Conservation (phyloP, 2,797 vertebrate genomes). For the Chelmon rostratus region DNA sequence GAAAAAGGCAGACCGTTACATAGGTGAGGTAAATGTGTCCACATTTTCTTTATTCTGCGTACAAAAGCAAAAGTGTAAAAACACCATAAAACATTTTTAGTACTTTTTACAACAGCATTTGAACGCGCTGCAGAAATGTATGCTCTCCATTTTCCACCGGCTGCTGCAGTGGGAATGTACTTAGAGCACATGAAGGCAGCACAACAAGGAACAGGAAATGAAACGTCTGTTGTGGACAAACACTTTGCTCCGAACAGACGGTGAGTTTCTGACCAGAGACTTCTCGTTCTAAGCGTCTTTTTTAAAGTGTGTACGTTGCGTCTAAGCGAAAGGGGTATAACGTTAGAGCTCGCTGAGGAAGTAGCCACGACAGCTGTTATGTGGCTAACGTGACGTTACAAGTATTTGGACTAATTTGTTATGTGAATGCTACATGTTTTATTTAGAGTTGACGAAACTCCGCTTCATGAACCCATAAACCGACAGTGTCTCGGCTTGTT, state of each 20-base stretch:
- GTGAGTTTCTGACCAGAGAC: constrained; percentile 51
- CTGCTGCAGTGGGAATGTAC: neutral
- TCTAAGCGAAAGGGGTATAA: neutral
- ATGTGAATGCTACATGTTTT: no score
- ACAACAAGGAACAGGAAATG: constrained; percentile 62
- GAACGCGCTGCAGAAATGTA: neutral
- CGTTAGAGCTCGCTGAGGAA: accelerated
- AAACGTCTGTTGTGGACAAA: constrained; percentile 32
- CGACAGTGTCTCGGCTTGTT: neutral
- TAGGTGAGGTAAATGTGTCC: neutral
- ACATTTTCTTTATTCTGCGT: accelerated
- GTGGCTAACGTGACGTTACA: neutral
- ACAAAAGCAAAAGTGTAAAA: accelerated
- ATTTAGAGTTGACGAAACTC: neutral
- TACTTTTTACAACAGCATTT: neutral
- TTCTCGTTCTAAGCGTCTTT: neutral
- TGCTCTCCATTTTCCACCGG: neutral
- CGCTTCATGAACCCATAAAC: accelerated
- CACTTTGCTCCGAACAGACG: constrained; percentile 48
- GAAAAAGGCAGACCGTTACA: neutral
- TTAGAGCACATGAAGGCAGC: constrained; percentile 55
- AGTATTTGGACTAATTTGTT: no score
- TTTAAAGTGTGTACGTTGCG: neutral
- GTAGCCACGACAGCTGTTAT: no score
- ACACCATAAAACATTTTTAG: no score